Conservation (phyloP, 2,888 invertebrate genomes). For the Polydesmus complanatus region DNA sequence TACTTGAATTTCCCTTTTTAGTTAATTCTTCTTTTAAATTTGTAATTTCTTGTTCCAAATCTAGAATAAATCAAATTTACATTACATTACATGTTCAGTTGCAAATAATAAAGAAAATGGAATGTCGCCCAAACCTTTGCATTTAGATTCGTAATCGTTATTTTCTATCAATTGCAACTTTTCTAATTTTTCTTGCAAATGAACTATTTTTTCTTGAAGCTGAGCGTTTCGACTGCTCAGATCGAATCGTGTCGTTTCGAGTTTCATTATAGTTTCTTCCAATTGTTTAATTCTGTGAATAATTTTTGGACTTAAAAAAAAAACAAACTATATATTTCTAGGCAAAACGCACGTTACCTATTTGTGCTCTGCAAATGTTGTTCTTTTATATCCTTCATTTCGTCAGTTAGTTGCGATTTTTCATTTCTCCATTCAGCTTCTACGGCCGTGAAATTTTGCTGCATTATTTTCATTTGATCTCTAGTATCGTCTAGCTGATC, state of each 20-base stretch:
- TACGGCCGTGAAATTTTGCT: constrained; percentile 47
- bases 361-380: constrained; percentile 26
- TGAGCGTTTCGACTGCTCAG: constrained; percentile 27
- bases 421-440: constrained; percentile 43
- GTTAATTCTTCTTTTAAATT: constrained; percentile 35
- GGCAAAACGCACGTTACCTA: constrained; percentile 26
- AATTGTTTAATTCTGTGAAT: constrained; percentile 2
- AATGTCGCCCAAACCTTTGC: background rate
- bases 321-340: constrained; percentile 13
- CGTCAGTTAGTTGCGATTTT: constrained; percentile 41
- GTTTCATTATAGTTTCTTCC: constrained; percentile 15
- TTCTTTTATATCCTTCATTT: constrained; percentile 37
- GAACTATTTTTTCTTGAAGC: constrained; percentile 38
- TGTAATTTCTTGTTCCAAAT: constrained; percentile 33
- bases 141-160: constrained; percentile 38
- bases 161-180: constrained; percentile 35
- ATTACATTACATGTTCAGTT: constrained; percentile 50
- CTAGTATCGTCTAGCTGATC: constrained; percentile 62
- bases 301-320: background rate
- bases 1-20: constrained; percentile 8
- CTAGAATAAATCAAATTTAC: constrained; percentile 33
- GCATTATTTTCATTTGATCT: constrained; percentile 66
- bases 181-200: constrained; percentile 28
- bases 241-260: constrained; percentile 27
- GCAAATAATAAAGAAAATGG: too few species aligned